Percentiles rank a stretch among this genome's conserved stretches.
phyloP scores from a whole-genome alignment of 2,113 vertebrate genomes.

The Haemorhous mexicanus region DNA sequence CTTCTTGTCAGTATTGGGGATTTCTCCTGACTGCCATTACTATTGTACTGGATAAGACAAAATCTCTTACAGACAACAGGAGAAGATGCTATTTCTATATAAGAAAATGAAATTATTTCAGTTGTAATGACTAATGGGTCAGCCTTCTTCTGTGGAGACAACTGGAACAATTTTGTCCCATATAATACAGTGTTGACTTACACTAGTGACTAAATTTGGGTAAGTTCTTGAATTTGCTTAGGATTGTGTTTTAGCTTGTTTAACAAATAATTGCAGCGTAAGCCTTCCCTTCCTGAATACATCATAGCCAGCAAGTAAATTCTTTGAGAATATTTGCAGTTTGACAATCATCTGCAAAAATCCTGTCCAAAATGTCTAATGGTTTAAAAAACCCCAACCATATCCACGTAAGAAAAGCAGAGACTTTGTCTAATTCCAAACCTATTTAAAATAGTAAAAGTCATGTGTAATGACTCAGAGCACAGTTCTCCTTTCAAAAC shows the following conservation, averaged over 20 bases:
- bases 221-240: neutral
- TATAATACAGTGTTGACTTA: neutral
- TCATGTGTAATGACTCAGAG: neutral
- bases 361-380: neutral
- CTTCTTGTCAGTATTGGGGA: neutral
- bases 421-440: constrained; percentile 36
- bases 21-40: neutral
- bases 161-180: neutral
- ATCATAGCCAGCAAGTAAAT: neutral
- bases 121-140: neutral
- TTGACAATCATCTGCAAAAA: constrained; percentile 15
- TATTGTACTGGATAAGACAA: neutral
- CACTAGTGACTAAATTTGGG: neutral
- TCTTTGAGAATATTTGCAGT: neutral
- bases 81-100: neutral
- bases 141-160: neutral
- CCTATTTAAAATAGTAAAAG: neutral
- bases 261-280: neutral
- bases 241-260: neutral
- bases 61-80: neutral
- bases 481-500: neutral
- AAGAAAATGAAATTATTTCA: neutral
- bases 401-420: constrained; percentile 35
- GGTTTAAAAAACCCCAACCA: neutral
- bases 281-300: neutral